Percentiles rank a stretch among this genome's conserved stretches.
Evolutionary conservation across 2,888 invertebrate genomes (phyloP).

Genomic region (Strigamia maritima): DNA sequence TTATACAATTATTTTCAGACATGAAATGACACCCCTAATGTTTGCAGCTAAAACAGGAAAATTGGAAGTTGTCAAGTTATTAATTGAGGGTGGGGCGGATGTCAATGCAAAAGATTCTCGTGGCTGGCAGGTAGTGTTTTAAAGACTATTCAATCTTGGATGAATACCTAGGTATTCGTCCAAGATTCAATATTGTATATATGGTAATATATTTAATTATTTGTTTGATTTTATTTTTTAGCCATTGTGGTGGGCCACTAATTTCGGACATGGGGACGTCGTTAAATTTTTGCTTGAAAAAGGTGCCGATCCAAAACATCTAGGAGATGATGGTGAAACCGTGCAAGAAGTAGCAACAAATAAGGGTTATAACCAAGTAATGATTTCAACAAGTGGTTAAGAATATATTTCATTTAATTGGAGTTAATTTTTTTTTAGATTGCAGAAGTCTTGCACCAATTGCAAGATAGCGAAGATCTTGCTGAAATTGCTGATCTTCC

Average conservation of each 20-base stretch:
- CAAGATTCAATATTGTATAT: no score
- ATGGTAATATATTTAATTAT: background rate
- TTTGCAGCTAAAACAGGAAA: constrained; percentile 54
- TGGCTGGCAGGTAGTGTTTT: constrained; percentile 50
- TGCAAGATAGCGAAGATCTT: background rate
- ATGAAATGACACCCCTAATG: constrained; percentile 53
- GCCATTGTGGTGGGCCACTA: constrained; percentile 52
- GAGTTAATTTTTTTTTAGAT: constrained; percentile 17
- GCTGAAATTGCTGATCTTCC: background rate
- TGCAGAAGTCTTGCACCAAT: constrained; percentile 7
- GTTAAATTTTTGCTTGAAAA: constrained; percentile 49
- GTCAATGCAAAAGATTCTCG: constrained; percentile 52
- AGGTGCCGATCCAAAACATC: constrained; percentile 47
- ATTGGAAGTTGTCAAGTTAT: constrained; percentile 47
- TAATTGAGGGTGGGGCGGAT: constrained; percentile 50
- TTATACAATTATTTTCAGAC: constrained; percentile 45
- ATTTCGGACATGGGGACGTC: constrained; percentile 48
- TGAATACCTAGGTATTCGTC: no score
- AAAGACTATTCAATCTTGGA: no score
- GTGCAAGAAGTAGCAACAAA: constrained; percentile 48
- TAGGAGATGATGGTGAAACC: constrained; percentile 47
- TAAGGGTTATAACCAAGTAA: constrained; percentile 46
- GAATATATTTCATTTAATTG: background rate
- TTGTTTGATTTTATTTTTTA: constrained; percentile 43
- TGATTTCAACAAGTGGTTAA: background rate